Base-by-base conservation (phyloP, 2,113 vertebrate species). In the Pedionomus torquatus region DNA sequence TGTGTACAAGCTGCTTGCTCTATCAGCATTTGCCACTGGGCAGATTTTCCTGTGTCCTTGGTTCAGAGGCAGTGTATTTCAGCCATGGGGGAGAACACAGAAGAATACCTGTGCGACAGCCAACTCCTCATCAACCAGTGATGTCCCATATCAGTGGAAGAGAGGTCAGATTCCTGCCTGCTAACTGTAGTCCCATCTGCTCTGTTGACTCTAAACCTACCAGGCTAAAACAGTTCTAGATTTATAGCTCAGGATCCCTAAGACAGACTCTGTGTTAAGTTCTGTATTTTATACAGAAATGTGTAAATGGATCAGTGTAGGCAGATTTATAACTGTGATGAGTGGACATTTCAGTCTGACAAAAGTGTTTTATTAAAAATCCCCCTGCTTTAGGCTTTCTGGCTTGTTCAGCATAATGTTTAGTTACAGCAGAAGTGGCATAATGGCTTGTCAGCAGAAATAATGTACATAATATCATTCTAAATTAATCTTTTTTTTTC, bases 11-110 rank as follows among this genome's bases (percentile, higher is more conserved):
- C 96, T 99, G 99, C 96, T 96, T 99, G 85, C 96, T 99, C 80
- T 99, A 99, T 94, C 98, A 99, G 96, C 98, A 99, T 88, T 96
- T 99, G 93, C 97, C 99, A 41, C 87, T 99, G 98, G 98, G 97
- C 54, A 95, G 95, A 70, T 99, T 99, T 96, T 97, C 98, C 93
- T 99, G 98, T 33, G 96, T 96, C 17, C 97, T 98, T 91, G 99
- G 98, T 70, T 97, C 98, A 61, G 98, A 99, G 81, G 98, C 98
- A 58, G 84, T 48, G 6, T 79, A 97, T 92, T 97, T 98, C 66
- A 93, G 95, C 48, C 96, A 91, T 0, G 92, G 96, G 17, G 98
- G 97, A 89, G 93, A 96, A 60, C 96, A 93, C 90, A 98, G 97
- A 93, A 98, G 98, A 76, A 41, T 97, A 70, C 95, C 81, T 25